Percentiles rank a stretch among this genome's conserved stretches.
Evolutionary conservation across 2,113 vertebrate genomes (phyloP).

Genomic region (Etia nguti): DNA sequence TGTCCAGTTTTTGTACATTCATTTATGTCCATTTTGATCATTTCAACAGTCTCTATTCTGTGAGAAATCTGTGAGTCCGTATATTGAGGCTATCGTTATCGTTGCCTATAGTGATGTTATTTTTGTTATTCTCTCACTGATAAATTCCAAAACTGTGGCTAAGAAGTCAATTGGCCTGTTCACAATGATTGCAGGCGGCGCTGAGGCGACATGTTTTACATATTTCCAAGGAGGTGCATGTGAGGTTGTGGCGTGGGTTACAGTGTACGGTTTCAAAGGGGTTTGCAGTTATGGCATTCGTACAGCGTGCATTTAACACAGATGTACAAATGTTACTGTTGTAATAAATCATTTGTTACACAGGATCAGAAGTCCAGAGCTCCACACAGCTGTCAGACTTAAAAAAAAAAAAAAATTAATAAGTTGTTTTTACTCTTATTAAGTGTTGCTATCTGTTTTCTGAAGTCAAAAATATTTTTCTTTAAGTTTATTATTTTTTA

Average conservation of each 20-base stretch:
- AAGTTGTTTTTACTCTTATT: neutral
- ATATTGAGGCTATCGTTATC: rapidly evolving
- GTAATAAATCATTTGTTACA: neutral
- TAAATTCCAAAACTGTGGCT: neutral
- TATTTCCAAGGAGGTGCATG: neutral
- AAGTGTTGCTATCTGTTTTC: neutral
- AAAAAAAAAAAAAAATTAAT: neutral
- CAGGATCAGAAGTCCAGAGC: neutral
- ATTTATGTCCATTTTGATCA: neutral
- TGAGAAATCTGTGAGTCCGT: neutral
- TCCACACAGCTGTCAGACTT: neutral
- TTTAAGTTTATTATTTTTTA: neutral
- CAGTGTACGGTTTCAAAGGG: neutral
- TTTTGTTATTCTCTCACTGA: neutral
- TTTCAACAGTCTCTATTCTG: neutral
- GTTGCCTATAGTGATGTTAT: neutral
- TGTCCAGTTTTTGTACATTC: neutral
- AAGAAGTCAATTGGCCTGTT: neutral
- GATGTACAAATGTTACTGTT: rapidly evolving
- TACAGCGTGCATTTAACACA: neutral
- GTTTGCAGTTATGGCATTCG: neutral
- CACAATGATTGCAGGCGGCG: neutral
- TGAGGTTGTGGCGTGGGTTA: neutral
- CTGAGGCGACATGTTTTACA: neutral
- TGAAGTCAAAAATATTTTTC: neutral